phyloP scores from a whole-genome alignment of 2,888 invertebrate genomes.

The Bugula neritina region DNA sequence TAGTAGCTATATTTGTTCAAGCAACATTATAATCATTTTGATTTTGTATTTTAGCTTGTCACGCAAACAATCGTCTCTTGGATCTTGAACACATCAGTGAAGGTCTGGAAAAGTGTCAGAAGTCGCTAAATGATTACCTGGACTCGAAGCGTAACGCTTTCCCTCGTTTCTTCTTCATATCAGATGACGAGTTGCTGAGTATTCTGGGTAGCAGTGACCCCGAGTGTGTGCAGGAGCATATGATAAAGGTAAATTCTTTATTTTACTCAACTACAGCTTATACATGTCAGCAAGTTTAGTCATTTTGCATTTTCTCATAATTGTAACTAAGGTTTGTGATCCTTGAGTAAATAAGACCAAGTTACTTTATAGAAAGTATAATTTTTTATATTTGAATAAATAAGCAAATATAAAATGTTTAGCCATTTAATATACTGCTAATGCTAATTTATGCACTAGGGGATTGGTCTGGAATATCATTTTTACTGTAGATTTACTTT shows the following conservation, averaged over 20 bases:
- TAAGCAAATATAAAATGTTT: too few relatives aligned
- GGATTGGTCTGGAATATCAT: too few relatives aligned
- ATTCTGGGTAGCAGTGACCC: slow-evolving; percentile 81
- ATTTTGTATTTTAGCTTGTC: slow-evolving; percentile 68
- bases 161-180: slow-evolving; percentile 87
- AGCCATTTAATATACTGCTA: slow-evolving; percentile 31
- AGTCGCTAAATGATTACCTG: slow-evolving; percentile 81
- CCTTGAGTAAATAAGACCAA: too few relatives aligned
- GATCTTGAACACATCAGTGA: slow-evolving; percentile 69
- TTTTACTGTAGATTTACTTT: too few relatives aligned
- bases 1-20: too few relatives aligned
- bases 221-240: slow-evolving; percentile 80
- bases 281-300: too few relatives aligned
- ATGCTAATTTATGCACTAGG: slow-evolving; percentile 4
- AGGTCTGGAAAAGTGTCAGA: slow-evolving; percentile 81
- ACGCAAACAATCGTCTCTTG: slow-evolving; percentile 65
- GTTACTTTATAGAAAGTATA: too few relatives aligned
- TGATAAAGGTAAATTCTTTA: slow-evolving; percentile 67
- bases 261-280: too few relatives aligned
- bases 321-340: too few relatives aligned
- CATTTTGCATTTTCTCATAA: too few relatives aligned
- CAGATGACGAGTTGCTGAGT: slow-evolving; percentile 82
- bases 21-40: too few relatives aligned
- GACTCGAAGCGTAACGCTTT: slow-evolving; percentile 80
- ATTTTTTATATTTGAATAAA: too few relatives aligned